phyloP scores from a whole-genome alignment of 2,888 invertebrate species.

The Dryococelus australis region DNA sequence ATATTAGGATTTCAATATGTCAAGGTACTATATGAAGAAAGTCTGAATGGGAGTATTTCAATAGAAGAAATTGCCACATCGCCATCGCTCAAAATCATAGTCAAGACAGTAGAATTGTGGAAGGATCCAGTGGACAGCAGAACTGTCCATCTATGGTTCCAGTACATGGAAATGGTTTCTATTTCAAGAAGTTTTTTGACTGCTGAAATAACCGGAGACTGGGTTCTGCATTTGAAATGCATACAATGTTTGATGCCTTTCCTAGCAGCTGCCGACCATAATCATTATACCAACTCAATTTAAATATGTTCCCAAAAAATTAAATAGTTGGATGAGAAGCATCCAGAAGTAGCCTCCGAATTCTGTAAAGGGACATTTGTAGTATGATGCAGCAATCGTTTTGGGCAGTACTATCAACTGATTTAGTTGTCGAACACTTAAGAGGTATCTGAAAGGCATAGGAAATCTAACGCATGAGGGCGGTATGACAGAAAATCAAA shows the following conservation, averaged over 20 bases:
- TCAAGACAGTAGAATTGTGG: constrained; percentile 25
- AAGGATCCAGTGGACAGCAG: constrained; percentile 3
- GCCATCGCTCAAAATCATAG: not conserved
- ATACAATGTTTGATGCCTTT: not conserved
- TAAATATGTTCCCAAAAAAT: not conserved
- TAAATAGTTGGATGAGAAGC: constrained; percentile 19
- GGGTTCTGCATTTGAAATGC: constrained; percentile 5
- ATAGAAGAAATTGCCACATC: not conserved
- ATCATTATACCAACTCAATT: constrained; percentile 6
- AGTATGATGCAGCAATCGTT: not conserved
- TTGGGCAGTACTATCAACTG: not conserved
- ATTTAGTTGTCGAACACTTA: not conserved
- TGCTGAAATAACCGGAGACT: constrained; percentile 20
- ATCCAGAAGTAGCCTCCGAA: constrained; percentile 24
- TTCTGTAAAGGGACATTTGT: not conserved
- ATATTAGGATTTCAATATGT: not conserved
- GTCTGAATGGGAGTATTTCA: constrained; percentile 19
- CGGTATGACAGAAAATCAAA: constrained; percentile 22
- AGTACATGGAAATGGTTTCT: constrained; percentile 24
- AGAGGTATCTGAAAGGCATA: not conserved
- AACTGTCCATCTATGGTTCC: not conserved
- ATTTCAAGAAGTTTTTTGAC: constrained; percentile 10
- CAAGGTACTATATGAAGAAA: constrained; percentile 17
- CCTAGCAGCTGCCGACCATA: not conserved
- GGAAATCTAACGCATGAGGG: constrained; percentile 17